Evolutionary conservation across 2,113 vertebrate genomes (phyloP), one percentile per base, ranked within the genome.

Genomic region (Ceuthmochares aereus): DNA sequence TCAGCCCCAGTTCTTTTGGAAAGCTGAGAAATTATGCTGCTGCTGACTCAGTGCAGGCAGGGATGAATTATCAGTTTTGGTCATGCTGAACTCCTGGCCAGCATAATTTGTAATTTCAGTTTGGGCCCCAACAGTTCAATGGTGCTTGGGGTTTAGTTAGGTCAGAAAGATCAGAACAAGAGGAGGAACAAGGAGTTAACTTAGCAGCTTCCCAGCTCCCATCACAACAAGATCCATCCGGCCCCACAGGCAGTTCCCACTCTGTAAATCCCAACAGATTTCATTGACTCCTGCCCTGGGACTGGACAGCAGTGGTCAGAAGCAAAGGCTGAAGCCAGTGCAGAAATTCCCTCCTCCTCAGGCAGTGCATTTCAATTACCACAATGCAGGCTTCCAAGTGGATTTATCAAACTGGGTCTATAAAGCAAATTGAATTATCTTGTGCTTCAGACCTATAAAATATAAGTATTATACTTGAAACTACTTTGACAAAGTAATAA

Each of bases 361-460:
- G 77, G 95, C 91, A 84, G 47, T 54, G 51, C 6, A 4, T 95
- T 96, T 97, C 96, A 95, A 95, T 97, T 95, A 95, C 88, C 82
- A 83, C 74, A 64, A 84, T 3, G 1, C 2, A 0, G 78, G 82
- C 67, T 94, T 97, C 86, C 85, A 94, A 96, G 96, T 74, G 88
- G 92, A 93, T 97, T 96, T 96, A 96, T 97, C 97, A 97, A 87
- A 95, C 92, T 52, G 54, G 87, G 67, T 69, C 93, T 95, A 87
- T 95, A 97, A 97, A 96, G 93, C 72, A 97, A 97, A 97, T 96
- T 95, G 95, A 97, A 97, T 97, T 96, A 96, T 97, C 95, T 96
- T 2, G 0, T 96, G 91, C 93, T 95, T 95, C 86, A 95, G 90
- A 95, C 84, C 84, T 75, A 95, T 97, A 96, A 96, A 96, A 95